Evolutionary conservation across 2,888 invertebrate species (phyloP), one percentile per base, ranked within the genome.

Genomic region (Chouioia cunea): DNA sequence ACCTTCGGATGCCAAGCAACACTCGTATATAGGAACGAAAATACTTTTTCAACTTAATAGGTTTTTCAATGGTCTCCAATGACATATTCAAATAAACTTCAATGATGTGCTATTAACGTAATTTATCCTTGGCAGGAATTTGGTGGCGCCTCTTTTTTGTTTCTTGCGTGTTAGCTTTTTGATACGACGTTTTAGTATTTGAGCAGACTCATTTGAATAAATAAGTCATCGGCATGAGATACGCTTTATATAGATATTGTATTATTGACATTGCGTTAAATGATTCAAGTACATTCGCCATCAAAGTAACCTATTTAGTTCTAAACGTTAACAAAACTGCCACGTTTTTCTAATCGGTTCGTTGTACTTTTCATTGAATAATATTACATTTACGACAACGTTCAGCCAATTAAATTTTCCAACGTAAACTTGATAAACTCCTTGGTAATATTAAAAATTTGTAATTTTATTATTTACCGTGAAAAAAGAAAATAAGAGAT

Each of bases 1-100:
- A 64, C 69, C 63, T 58, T 43, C 23, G 62, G 44, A 56, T 58
- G 59, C 54, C 57, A 23, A 46, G 36, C 65, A n/a, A n/a, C 15
- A 12, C 6, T 50, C n/a, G 10, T 16, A n/a, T 2, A 48, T 69
- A 53, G 15, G 47, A 62, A 63, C 54, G 63, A 73, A 73, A 73
- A 73, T 73, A 71, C 66, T 65, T 71, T 62, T 50, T 16, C 4
- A 65, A 60, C 65, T 60, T 43, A 52, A 64, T 64, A 53, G 64
- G 54, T 53, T 54, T 58, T 48, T 67, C 59, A 71, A 64, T 64
- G 54, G 53, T 53, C 66, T 58, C 62, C 10, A 36, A 12, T 6
- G 36, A 36, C 6, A 1, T 10, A 10, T 36, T 36, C 10, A 36
- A 36, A 36, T 36, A 12, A 36, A 12, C 12, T 36, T 36, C 36